These are phyloP conservation scores for Phortica magna DNA, from an alignment of 2,888 invertebrate species.

Conservation along the genomic window DNA sequence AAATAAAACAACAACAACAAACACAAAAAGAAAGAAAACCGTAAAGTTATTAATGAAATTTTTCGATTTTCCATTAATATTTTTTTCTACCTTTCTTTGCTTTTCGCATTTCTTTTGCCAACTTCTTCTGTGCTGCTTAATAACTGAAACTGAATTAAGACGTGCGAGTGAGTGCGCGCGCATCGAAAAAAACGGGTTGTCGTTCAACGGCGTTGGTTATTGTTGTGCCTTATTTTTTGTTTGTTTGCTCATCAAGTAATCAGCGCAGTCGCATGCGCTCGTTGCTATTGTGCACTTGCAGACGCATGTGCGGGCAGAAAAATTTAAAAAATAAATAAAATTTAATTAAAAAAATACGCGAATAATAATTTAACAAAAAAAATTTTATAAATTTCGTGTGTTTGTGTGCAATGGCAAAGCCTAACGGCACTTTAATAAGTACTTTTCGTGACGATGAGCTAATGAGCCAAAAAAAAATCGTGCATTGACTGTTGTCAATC, in stretches of 20 bases:
- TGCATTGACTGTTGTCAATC: neutral
- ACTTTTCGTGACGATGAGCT: neutral
- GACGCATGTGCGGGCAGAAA: conserved; percentile 33
- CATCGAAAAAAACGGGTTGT: neutral
- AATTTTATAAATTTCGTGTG: no score
- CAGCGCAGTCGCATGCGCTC: conserved; percentile 60
- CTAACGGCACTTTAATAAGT: no score
- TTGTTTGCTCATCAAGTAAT: conserved; percentile 27
- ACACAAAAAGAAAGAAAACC: conserved; percentile 1
- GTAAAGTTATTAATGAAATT: conserved; percentile 44
- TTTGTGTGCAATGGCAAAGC: no score
- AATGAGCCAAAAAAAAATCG: neutral
- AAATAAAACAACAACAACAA: neutral
- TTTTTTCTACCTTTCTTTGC: conserved; percentile 36
- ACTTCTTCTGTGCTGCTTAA: neutral
- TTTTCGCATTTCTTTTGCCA: neutral
- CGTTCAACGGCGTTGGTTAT: neutral
- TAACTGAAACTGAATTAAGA: neutral
- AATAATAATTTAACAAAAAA: no score
- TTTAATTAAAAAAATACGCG: neutral
- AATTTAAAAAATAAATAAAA: neutral
- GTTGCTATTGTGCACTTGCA: conserved; percentile 49
- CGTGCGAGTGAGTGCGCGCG: neutral
- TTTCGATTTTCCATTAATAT: conserved; percentile 57
- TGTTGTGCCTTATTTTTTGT: neutral